Conservation (phyloP, 92 coral and sea anemone genomes). For the Porites divaricata region DNA sequence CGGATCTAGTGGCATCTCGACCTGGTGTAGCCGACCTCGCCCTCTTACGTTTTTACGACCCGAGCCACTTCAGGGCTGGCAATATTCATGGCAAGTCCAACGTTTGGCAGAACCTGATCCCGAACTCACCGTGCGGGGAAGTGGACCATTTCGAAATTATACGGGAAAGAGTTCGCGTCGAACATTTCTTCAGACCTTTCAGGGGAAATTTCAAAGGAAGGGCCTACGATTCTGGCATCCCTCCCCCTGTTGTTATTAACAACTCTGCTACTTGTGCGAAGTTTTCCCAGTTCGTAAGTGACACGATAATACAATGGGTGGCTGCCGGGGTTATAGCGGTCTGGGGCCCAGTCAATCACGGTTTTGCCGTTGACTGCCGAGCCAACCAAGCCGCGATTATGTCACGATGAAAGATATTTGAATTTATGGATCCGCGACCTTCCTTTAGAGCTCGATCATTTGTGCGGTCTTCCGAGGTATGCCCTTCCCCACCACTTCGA, state of each 20-base stretch:
- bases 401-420: conserved; percentile 35
- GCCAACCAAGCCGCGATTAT: conserved; percentile 20
- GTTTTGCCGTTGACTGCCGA: conserved; percentile 31
- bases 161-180: conserved; percentile 19
- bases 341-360: conserved; percentile 24
- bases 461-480: conserved; percentile 35
- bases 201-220: conserved; percentile 52
- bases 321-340: conserved; percentile 31
- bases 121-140: not conserved
- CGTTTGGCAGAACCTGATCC: conserved; percentile 32
- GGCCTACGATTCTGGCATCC: conserved; percentile 45
- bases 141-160: conserved; percentile 21
- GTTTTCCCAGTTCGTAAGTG: no score
- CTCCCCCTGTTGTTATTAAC: no score
- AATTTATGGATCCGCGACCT: conserved; percentile 46
- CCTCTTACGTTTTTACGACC: no score
- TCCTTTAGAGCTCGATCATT: conserved; percentile 34
- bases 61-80: conserved; percentile 30
- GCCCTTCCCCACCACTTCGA: no score
- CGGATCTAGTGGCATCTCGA: conserved; percentile 15
- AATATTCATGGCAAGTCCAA: conserved; percentile 4
- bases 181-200: conserved; percentile 41
- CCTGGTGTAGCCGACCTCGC: conserved; percentile 9
- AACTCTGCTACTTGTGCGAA: no score
- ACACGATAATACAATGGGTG: conserved; percentile 37